Evolutionary conservation across 2,888 invertebrate species (phyloP).

Genomic region (Drosophila meridionalis): DNA sequence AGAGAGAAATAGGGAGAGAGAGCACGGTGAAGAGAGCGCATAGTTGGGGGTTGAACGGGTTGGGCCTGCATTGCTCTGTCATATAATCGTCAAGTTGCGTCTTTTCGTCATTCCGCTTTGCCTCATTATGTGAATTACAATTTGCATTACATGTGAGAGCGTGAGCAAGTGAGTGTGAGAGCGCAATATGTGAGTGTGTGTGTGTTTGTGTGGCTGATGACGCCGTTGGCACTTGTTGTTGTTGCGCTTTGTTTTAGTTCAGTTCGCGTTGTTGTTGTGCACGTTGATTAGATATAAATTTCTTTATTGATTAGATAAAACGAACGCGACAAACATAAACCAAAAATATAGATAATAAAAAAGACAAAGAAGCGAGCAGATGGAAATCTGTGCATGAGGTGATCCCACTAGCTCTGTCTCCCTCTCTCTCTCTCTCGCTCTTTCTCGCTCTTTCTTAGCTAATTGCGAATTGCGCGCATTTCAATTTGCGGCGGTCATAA

Average conservation of each 20-base stretch:
- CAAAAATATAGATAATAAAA: constrained; percentile 11
- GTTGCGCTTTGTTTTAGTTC: constrained; percentile 32
- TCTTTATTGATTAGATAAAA: constrained; percentile 82
- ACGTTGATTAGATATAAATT: constrained; percentile 81
- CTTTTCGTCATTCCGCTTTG: constrained; percentile 43
- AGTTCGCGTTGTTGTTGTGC: constrained; percentile 34
- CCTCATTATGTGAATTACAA: constrained; percentile 71
- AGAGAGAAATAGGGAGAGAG: background rate
- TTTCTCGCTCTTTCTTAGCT: constrained; percentile 27
- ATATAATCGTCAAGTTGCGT: constrained; percentile 61
- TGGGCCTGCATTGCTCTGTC: constrained; percentile 26
- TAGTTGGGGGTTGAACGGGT: background rate
- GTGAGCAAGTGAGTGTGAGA: background rate
- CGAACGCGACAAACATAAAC: constrained; percentile 18
- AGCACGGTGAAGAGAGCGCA: background rate
- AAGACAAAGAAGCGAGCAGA: constrained; percentile 9
- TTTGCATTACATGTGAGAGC: constrained; percentile 40
- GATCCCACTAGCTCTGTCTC: constrained; percentile 2
- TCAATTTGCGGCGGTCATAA: constrained; percentile 72
- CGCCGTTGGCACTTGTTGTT: constrained; percentile 32
- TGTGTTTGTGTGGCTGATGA: constrained; percentile 29
- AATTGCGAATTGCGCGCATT: constrained; percentile 72
- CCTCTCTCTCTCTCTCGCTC: background rate
- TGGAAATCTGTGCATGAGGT: constrained; percentile 58
- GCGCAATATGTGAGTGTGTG: background rate